Percentiles rank a stretch among this genome's conserved stretches.
Conservation (phyloP, 2,888 invertebrate species). For the Himalopsyche japonica region DNA sequence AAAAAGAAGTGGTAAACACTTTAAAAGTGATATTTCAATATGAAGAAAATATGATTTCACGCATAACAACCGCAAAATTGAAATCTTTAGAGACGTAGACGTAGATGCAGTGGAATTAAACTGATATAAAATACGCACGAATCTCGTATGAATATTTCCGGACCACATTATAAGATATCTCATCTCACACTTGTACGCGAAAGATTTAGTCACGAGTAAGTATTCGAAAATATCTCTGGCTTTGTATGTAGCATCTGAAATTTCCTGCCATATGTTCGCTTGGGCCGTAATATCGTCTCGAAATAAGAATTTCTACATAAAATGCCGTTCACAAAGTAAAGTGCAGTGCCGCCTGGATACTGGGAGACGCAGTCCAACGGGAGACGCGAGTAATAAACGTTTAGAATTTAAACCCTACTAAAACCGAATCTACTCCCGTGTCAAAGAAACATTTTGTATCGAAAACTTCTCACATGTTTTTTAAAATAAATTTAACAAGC, state of each 20-base stretch:
- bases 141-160: background rate
- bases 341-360: background rate
- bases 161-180: background rate
- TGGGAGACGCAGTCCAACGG: too few species aligned
- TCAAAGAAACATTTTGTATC: background rate
- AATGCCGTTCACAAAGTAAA: background rate
- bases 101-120: background rate
- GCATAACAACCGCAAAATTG: too few species aligned
- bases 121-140: background rate
- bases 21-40: too few species aligned
- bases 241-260: background rate
- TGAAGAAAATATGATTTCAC: too few species aligned
- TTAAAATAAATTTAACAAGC: too few species aligned
- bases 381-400: background rate
- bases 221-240: background rate
- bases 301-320: background rate
- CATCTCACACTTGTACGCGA: background rate
- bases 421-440: background rate
- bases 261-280: background rate
- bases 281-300: background rate
- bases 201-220: background rate
- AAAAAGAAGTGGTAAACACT: too few species aligned
- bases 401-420: background rate
- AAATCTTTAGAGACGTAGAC: too few species aligned
- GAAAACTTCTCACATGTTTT: too few species aligned